phyloP scores from a whole-genome alignment of 1,140 invertebrate genomes.

The Drosophila ogumai region DNA sequence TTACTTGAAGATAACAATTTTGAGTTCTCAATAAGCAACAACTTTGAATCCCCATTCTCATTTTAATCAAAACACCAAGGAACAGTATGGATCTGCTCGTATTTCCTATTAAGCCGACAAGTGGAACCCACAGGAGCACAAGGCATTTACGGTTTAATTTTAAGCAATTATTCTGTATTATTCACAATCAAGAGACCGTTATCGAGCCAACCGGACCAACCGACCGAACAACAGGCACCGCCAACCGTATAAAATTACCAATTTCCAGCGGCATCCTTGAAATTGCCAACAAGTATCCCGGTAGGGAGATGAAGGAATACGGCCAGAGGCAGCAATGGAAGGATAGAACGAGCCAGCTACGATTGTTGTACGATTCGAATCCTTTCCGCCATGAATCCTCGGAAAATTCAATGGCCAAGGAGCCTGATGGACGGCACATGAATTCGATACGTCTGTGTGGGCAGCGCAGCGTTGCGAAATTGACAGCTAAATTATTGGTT shows the following conservation, averaged over 20 bases:
- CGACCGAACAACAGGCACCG: conserved; percentile 54
- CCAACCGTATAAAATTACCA: conserved; percentile 82
- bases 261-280: conserved; percentile 55
- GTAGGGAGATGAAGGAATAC: neutral
- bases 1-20: neutral
- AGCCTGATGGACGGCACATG: conserved; percentile 1
- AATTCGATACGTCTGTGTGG: conserved; percentile 52
- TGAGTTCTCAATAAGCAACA: neutral
- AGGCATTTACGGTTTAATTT: conserved; percentile 65
- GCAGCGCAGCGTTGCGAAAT: conserved; percentile 51
- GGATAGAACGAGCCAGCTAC: conserved; percentile 18
- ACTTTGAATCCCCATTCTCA: neutral
- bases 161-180: conserved; percentile 67
- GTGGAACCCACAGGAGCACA: conserved; percentile 26
- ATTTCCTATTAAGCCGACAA: conserved; percentile 33
- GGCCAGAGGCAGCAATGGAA: neutral
- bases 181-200: conserved; percentile 41
- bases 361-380: conserved; percentile 54
- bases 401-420: conserved; percentile 31
- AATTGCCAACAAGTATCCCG: conserved; percentile 7
- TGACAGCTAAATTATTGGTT: conserved; percentile 46
- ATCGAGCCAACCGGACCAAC: conserved; percentile 15
- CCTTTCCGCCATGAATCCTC: conserved; percentile 37
- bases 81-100: neutral
- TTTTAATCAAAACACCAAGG: neutral